Conservation (phyloP, 2,797 vertebrate species). For the Muraenolepis orangiensis region DNA sequence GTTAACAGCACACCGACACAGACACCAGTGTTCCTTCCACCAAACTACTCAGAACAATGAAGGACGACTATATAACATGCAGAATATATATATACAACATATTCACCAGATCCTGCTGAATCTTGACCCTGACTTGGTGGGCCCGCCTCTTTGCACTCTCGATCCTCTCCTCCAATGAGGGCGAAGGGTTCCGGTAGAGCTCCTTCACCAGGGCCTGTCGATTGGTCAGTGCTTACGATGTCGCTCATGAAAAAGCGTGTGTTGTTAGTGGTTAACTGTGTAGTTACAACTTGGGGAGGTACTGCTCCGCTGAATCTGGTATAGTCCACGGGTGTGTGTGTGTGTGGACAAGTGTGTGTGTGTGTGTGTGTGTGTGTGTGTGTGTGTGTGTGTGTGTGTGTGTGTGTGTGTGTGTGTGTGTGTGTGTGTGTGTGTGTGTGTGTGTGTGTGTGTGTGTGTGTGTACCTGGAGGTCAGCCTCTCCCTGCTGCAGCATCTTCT, state of each 20-base stretch:
- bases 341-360: background rate
- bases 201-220: slow-evolving; percentile 79
- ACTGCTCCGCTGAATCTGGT: no score
- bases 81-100: background rate
- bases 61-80: background rate
- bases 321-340: background rate
- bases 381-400: background rate
- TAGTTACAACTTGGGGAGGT: background rate
- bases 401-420: background rate
- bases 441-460: background rate
- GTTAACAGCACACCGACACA: background rate
- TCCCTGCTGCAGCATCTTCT: slow-evolving; percentile 90
- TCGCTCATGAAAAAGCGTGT: slow-evolving; percentile 1
- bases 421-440: background rate
- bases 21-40: background rate
- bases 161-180: slow-evolving; percentile 80
- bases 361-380: background rate
- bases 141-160: slow-evolving; percentile 85
- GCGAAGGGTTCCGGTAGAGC: slow-evolving; percentile 75
- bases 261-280: no score
- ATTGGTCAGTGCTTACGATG: background rate
- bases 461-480: slow-evolving; percentile 87
- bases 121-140: slow-evolving; percentile 84
- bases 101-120: slow-evolving; percentile 84
- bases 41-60: background rate